These are phyloP conservation scores for Misgurnus mizolepis DNA, from an alignment of 2,113 vertebrate species.

Conservation along the genomic window DNA sequence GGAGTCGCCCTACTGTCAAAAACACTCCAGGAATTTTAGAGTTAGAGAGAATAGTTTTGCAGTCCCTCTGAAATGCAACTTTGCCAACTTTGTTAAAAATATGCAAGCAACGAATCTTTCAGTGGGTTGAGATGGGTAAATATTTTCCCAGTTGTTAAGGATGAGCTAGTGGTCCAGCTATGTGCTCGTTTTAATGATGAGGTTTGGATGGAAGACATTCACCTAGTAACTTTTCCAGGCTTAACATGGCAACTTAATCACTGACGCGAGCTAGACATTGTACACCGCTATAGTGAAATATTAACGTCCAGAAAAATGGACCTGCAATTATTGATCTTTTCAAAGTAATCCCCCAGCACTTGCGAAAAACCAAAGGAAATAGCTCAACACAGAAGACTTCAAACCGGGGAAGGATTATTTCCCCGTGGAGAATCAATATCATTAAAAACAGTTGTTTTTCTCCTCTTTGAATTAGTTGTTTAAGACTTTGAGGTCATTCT, in stretches of 20 bases:
- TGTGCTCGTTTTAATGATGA: constrained; percentile 78
- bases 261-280: constrained; percentile 24
- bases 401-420: constrained; percentile 36
- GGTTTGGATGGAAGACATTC: constrained; percentile 63
- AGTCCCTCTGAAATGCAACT: not conserved
- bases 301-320: constrained; percentile 49
- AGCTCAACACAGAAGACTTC: constrained; percentile 31
- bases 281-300: constrained; percentile 44
- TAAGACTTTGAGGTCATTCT: constrained; percentile 28
- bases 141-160: constrained; percentile 91
- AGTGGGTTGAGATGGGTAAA: constrained; percentile 82
- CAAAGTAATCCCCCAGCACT: constrained; percentile 43
- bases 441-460: constrained; percentile 28
- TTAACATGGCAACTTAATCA: constrained; percentile 40
- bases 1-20: constrained; percentile 30
- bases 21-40: not conserved
- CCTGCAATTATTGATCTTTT: constrained; percentile 53
- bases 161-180: constrained; percentile 78
- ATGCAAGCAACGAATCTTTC: constrained; percentile 63
- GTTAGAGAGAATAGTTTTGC: constrained; percentile 22
- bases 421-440: constrained; percentile 46
- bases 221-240: constrained; percentile 78
- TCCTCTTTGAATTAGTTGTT: constrained; percentile 16
- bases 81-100: constrained; percentile 31
- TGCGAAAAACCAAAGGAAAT: constrained; percentile 48